Conservation (phyloP, 2,888 invertebrate genomes). For the Malacosoma neustria region DNA sequence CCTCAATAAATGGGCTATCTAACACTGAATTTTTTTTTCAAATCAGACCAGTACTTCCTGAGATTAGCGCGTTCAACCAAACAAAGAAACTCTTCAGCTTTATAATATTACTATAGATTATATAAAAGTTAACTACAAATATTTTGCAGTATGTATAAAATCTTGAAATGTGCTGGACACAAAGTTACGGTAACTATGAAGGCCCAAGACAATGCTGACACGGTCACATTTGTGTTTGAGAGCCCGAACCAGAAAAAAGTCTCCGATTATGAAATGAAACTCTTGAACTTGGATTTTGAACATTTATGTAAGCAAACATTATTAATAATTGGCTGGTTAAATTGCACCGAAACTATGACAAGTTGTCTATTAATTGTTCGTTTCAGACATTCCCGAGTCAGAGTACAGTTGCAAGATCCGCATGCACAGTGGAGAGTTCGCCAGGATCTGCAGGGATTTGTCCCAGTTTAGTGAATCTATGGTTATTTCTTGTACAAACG, state of each 20-base stretch:
- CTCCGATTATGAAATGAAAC: conserved; percentile 98
- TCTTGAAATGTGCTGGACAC: conserved; percentile 96
- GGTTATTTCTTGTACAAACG: conserved; percentile 96
- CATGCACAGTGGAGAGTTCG: conserved; percentile 96
- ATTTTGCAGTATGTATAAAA: conserved; percentile 95
- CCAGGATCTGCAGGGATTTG: conserved; percentile 97
- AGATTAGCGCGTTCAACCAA: no score
- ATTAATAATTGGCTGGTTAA: no score
- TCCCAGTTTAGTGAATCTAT: conserved; percentile 99
- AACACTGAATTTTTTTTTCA: no score
- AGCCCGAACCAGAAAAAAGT: conserved; percentile 96
- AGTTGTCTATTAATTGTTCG: no score
- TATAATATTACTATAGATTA: no score
- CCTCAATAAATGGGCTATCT: no score
- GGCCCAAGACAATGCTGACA: conserved; percentile 96
- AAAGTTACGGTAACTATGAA: conserved; percentile 98
- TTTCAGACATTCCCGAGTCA: conserved; percentile 83
- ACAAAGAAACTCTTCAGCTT: no score
- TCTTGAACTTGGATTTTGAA: conserved; percentile 99
- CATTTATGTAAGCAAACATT: conserved; percentile 87
- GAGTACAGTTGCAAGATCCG: conserved; percentile 97
- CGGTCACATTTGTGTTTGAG: conserved; percentile 97
- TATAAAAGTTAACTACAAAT: not conserved
- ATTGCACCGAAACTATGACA: no score
- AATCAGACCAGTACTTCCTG: no score